Evolutionary conservation across 2,888 invertebrate species (phyloP), one percentile per base, ranked within the genome.

Genomic region (Drosophila nr. medialis): DNA sequence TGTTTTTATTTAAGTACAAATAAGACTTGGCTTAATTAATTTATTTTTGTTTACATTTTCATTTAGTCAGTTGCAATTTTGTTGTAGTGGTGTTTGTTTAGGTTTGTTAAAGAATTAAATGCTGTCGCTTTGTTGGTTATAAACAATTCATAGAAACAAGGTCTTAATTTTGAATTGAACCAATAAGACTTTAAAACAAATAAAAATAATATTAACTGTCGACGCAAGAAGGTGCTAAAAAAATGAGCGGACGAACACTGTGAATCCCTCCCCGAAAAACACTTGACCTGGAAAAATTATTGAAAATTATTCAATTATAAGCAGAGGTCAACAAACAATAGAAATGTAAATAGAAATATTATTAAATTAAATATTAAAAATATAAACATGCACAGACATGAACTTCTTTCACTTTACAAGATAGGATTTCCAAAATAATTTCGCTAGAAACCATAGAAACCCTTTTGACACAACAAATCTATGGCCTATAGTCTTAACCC

Each of bases 401-500:
- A 30, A 32, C 51, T 29, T n/a, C 11, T 21, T 51, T n/a, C 30
- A 29, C 29, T 49, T 18, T 18, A 27, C 49, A 32, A 30, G 21
- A 30, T 30, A 2, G 10, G 11, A 2, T 7, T 54, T 38, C 7
- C 18, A 24, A 24, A 38, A 21, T 11, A 27, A 13, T 34, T 45
- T 40, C 18, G 13, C 13, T 30, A 11, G 32, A 36, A 27, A 38
- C 45, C 50, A 49, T 64, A 18, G 18, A 29, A 65, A 38, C 49
- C 18, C 21, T 34, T 50, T 34, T n/a, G 13, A 38, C 67, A 54
- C 48, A 58, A 45, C 54, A 36, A 45, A 36, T 30, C 50, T 30
- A 13, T 29, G 13, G 18, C 24, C 30, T 5, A 32, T 32, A 30
- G 60, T 53, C 24, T 8, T 18, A 55, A 2, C 24, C 36, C 24